Base-by-base conservation (phyloP, 2,888 invertebrate genomes). In the Leucoptera coffeella region DNA sequence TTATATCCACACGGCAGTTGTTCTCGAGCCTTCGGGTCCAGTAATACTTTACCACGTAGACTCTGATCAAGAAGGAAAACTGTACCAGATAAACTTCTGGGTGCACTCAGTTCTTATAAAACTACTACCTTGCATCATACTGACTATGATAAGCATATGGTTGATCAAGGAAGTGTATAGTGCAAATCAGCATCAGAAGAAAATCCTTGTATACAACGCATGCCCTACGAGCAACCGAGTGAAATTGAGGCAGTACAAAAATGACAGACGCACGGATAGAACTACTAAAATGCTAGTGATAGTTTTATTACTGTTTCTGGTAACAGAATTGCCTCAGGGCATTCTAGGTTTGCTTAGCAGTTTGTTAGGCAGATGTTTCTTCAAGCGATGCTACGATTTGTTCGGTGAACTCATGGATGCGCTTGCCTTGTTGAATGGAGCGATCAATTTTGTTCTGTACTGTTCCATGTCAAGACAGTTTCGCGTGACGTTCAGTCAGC, bases 381-480 rank as follows among this genome's bases (percentile, higher is more conserved):
- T 89, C 47, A 69, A 75, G 32, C 75, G 78, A 13, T 90, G 90
- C 56, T 94, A 94, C 58, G 75, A 80, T 34, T 71, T 81, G 22
- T 80, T 87, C 34, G 89, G 89, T 1, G 93, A 93, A 48, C 54
- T 92, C 29, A 85, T 93, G 82, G 93, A 95, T 56, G 81, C 91
- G 28, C 60, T 93, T 47, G 93, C 94, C 0, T 74, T 95, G 23
- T 73, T 91, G 32, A 95, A 94, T 54, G 90, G 92, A 2, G 87
- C 91, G 4, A 86, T 94, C 36, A 95, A 94, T 60, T 95, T 95
- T 50, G 86, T 94, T 28, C 75, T 95, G 14, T 95, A 94, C 51
- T 94, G 93, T 47, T 78, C 87, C 24, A 95, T 95, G 94, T 92
- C 91, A 34, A 77, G 87, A 34, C 93, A 94, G 73, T 95, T 95